phyloP scores from a whole-genome alignment of 2,797 vertebrate genomes.

The Trematomus bernacchii region DNA sequence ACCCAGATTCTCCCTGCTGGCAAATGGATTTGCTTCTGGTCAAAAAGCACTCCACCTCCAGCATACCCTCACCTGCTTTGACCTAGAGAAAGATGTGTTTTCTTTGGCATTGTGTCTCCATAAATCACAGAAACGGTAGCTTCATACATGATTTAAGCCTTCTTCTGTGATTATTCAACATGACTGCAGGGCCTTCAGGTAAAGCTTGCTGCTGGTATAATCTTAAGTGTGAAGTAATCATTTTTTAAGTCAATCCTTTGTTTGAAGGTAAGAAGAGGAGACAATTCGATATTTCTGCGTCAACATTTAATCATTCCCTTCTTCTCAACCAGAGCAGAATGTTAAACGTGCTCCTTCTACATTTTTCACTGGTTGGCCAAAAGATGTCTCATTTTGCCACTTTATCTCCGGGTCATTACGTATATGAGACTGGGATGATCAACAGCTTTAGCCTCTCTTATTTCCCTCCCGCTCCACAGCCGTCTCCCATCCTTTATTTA shows the following conservation, averaged over 20 bases:
- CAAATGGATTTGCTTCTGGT: constrained; percentile 72
- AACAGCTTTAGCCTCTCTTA: constrained; percentile 82
- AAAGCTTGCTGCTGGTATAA: constrained; percentile 38
- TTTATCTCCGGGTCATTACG: constrained; percentile 90
- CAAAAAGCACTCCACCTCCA: constrained; percentile 55
- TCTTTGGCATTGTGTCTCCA: constrained; percentile 45
- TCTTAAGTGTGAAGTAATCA: constrained; percentile 50
- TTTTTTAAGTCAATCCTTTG: constrained; percentile 48
- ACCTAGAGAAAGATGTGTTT: constrained; percentile 43
- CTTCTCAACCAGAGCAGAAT: constrained; percentile 83
- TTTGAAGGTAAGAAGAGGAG: constrained; percentile 54
- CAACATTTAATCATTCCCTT: constrained; percentile 88
- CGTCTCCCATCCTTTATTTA: constrained; percentile 77
- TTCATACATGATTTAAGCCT: constrained; percentile 69
- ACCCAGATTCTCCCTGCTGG: constrained; percentile 52
- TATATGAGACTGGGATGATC: constrained; percentile 82
- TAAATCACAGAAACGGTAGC: constrained; percentile 62
- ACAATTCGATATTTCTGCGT: constrained; percentile 84
- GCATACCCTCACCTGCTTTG: constrained; percentile 23
- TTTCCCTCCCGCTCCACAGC: constrained; percentile 80
- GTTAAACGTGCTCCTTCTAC: constrained; percentile 82
- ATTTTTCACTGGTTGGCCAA: constrained; percentile 84
- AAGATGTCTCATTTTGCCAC: constrained; percentile 84
- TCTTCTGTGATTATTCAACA: constrained; percentile 57
- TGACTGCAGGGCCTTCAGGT: constrained; percentile 57